phyloP scores from a whole-genome alignment of 2,888 invertebrate species.

The Drosophila melanocephala region DNA sequence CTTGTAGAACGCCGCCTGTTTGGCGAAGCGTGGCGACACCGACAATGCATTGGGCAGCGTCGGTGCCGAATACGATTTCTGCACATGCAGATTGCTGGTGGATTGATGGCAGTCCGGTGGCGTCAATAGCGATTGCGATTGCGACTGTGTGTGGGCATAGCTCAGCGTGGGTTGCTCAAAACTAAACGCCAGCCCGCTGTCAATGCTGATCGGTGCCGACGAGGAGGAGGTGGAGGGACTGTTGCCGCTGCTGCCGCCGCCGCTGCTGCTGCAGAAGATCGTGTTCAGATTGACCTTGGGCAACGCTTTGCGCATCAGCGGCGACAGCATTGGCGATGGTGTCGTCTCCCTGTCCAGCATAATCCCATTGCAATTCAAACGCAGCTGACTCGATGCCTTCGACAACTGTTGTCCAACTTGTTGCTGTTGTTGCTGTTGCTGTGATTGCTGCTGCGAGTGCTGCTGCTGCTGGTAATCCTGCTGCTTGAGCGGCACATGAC shows the following conservation, averaged over 20 bases:
- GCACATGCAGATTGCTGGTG: constrained; percentile 76
- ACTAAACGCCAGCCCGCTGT: constrained; percentile 57
- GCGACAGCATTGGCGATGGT: constrained; percentile 60
- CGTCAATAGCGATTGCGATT: constrained; percentile 53
- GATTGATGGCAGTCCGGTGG: constrained; percentile 48
- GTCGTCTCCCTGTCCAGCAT: constrained; percentile 60
- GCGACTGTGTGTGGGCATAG: constrained; percentile 47
- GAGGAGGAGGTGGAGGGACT: not conserved
- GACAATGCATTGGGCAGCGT: constrained; percentile 84
- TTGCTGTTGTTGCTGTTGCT: constrained; percentile 11
- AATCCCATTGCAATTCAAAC: constrained; percentile 50
- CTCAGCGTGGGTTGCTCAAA: constrained; percentile 59
- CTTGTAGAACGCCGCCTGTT: constrained; percentile 84
- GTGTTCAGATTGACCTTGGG: constrained; percentile 85
- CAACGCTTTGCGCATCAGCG: constrained; percentile 74
- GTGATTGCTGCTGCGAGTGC: constrained; percentile 1
- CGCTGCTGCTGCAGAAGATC: constrained; percentile 78
- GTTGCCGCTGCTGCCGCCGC: constrained; percentile 31
- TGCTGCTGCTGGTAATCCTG: constrained; percentile 44
- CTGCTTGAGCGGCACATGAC: constrained; percentile 60
- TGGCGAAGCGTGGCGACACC: constrained; percentile 84
- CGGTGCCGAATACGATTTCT: constrained; percentile 85
- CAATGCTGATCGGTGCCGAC: constrained; percentile 73
- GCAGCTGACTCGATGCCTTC: constrained; percentile 46
- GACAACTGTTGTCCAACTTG: constrained; percentile 21